Evolutionary conservation across 2,888 invertebrate genomes (phyloP).

Genomic region (Protula sp.): DNA sequence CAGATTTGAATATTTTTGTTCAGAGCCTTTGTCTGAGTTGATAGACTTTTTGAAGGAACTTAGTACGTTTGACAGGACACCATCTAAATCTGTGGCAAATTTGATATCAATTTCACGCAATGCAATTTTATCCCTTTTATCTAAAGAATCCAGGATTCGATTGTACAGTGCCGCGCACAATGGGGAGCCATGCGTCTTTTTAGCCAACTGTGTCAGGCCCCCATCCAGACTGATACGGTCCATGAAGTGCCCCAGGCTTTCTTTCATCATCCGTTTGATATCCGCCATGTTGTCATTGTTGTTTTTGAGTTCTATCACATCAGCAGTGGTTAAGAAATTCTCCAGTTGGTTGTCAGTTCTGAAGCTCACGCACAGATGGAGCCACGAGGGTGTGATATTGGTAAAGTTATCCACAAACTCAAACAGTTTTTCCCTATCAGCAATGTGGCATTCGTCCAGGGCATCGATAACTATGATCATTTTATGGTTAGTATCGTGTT

Average conservation of each 20-base stretch:
- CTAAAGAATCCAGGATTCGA: slow-evolving; percentile 9
- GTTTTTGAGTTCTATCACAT: slow-evolving; percentile 18
- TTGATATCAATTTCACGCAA: slow-evolving; percentile 18
- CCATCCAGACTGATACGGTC: slow-evolving; percentile 28
- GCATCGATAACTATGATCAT: slow-evolving; percentile 24
- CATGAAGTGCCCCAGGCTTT: slow-evolving; percentile 19
- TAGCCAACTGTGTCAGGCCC: slow-evolving; percentile 20
- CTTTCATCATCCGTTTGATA: slow-evolving; percentile 22
- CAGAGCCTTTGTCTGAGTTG: slow-evolving; percentile 4
- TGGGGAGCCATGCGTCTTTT: slow-evolving; percentile 21
- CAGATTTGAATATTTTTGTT: slow-evolving; percentile 4
- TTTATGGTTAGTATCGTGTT: slow-evolving; percentile 6
- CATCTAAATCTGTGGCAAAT: slow-evolving; percentile 17
- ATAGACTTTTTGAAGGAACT: slow-evolving; percentile 9
- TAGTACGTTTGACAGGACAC: slow-evolving; percentile 9
- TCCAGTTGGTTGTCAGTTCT: slow-evolving; percentile 13
- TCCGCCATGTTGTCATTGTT: slow-evolving; percentile 16
- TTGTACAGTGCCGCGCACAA: slow-evolving; percentile 16
- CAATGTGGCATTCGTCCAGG: slow-evolving; percentile 21
- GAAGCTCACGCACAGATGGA: slow-evolving; percentile 16
- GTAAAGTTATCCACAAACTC: slow-evolving; percentile 11
- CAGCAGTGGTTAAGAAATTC: slow-evolving; percentile 1
- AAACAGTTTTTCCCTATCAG: slow-evolving; percentile 7
- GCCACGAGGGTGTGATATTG: slow-evolving; percentile 17
- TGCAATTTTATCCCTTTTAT: slow-evolving; percentile 12